Percentiles rank a stretch among this genome's conserved stretches.
Evolutionary conservation across 2,113 vertebrate genomes (phyloP).

Genomic region (Mesitornis unicolor): DNA sequence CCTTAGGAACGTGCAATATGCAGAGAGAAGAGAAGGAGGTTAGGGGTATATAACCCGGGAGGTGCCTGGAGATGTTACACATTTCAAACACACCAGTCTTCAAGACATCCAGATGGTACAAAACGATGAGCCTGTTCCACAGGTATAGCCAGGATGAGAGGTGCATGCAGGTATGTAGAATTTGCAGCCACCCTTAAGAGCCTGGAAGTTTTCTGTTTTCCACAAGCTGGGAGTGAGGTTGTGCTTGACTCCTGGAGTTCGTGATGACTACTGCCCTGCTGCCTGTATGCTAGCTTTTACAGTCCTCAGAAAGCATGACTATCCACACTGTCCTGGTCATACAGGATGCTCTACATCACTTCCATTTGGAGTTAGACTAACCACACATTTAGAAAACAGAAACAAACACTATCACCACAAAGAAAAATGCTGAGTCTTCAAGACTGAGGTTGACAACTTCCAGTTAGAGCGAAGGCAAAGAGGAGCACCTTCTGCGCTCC

Average conservation of each 20-base stretch:
- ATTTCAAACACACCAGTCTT: neutral
- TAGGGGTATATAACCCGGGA: neutral
- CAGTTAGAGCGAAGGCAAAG: neutral
- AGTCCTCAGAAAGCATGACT: neutral
- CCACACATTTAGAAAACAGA: neutral
- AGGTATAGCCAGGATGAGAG: neutral
- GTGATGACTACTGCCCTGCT: neutral
- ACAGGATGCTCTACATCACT: neutral
- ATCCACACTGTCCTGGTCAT: neutral
- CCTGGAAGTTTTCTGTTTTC: neutral
- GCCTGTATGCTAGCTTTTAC: rapidly evolving
- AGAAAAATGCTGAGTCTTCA: neutral
- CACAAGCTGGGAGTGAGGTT: neutral
- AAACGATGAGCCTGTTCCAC: neutral
- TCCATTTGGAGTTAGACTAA: neutral
- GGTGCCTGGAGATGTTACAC: neutral
- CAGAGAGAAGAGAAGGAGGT: neutral
- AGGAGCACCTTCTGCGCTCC: neutral
- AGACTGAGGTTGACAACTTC: neutral
- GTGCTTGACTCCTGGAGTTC: neutral
- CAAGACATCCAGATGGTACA: neutral
- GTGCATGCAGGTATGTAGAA: neutral
- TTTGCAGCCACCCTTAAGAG: neutral
- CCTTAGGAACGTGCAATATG: neutral
- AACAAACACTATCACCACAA: neutral